These are phyloP conservation scores for Oreortyx pictus DNA, from an alignment of 2,797 vertebrate species.

Conservation along the genomic window DNA sequence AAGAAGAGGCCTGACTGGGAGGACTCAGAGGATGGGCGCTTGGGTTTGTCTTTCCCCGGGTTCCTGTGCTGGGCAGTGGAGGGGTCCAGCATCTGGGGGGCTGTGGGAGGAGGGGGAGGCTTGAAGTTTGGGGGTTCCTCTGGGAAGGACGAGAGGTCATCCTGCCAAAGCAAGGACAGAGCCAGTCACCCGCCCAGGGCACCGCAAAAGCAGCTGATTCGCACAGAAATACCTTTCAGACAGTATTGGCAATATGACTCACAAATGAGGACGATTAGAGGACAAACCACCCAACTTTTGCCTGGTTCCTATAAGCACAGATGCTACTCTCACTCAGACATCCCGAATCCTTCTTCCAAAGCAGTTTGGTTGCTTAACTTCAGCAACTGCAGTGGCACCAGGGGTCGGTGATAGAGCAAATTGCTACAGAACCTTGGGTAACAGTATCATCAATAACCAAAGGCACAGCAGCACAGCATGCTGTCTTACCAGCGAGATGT, in stretches of 20 bases:
- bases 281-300: background rate
- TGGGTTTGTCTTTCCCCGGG: conserved; percentile 78
- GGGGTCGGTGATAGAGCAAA: accelerated
- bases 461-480: accelerated
- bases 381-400: background rate
- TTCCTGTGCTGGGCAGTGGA: conserved; percentile 70
- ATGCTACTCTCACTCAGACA: background rate
- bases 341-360: background rate
- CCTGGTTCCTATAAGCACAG: background rate
- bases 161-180: conserved; percentile 83
- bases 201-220: background rate
- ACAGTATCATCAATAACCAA: accelerated
- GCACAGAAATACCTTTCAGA: background rate
- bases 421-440: background rate
- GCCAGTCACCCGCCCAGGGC: background rate
- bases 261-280: background rate
- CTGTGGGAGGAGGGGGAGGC: conserved; percentile 82
- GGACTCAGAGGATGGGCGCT: conserved; percentile 84
- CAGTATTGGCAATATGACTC: accelerated
- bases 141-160: conserved; percentile 85
- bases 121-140: conserved; percentile 88
- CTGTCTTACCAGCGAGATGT: conserved; percentile 90
- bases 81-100: conserved; percentile 24
- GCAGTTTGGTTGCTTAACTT: accelerated
- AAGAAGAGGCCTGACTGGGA: conserved; percentile 90